phyloP scores from a whole-genome alignment of 1,140 invertebrate species.

The Tribolium castaneum region DNA sequence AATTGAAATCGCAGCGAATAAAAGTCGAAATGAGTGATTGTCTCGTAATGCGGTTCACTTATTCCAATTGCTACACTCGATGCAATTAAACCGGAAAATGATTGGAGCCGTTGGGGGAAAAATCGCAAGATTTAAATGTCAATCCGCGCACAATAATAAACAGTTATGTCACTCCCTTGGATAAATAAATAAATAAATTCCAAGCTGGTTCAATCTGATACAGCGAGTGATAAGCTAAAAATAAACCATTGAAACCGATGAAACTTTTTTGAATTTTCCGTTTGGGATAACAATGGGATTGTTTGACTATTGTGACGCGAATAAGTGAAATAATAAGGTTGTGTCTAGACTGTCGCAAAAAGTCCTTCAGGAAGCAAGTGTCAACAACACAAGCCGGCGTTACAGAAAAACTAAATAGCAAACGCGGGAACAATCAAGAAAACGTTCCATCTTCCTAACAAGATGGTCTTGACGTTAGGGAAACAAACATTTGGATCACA shows the following conservation, averaged over 20 bases:
- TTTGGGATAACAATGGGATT: background rate
- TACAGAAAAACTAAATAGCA: conserved; percentile 19
- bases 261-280: background rate
- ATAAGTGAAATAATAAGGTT: background rate
- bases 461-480: conserved; percentile 11
- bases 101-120: too few relatives aligned
- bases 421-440: conserved; percentile 19
- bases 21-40: too few relatives aligned
- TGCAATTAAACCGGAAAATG: too few relatives aligned
- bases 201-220: background rate
- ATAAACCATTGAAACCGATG: background rate
- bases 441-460: conserved; percentile 14
- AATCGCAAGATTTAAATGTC: too few relatives aligned
- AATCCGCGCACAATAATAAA: background rate
- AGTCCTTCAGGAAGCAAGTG: conserved; percentile 3
- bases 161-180: background rate
- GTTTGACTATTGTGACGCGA: background rate
- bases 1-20: too few relatives aligned
- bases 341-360: background rate
- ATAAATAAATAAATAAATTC: background rate
- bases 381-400: conserved; percentile 3
- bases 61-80: too few relatives aligned
- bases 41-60: too few relatives aligned
- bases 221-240: background rate
- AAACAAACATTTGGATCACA: background rate